Evolutionary conservation across 92 coral and sea anemone species (phyloP).

Genomic region (Hydrozoanthus gracilis): DNA sequence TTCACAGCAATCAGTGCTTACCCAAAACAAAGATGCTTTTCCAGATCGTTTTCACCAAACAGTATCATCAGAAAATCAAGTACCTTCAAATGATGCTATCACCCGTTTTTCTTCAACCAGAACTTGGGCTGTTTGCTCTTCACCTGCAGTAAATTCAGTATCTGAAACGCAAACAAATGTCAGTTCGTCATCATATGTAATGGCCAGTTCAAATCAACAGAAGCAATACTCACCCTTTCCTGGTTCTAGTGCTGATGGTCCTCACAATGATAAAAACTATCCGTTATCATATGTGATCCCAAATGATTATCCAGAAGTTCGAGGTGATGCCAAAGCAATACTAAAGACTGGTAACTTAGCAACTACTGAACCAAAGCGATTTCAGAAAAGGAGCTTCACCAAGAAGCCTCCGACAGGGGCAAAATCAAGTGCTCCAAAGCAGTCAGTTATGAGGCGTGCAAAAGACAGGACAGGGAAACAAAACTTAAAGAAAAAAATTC

Average conservation of each 20-base stretch:
- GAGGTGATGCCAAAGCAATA: background rate
- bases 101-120: background rate
- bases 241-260: background rate
- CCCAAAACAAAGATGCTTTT: background rate
- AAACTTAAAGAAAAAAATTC: background rate
- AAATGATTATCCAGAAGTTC: background rate
- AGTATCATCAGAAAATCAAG: constrained; percentile 8
- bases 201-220: background rate
- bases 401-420: constrained; percentile 32
- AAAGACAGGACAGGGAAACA: constrained; percentile 13
- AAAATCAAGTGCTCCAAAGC: constrained; percentile 10
- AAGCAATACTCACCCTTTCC: background rate
- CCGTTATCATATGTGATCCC: background rate
- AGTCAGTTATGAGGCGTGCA: background rate
- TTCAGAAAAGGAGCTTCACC: background rate
- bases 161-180: background rate
- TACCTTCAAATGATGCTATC: background rate
- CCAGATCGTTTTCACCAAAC: background rate
- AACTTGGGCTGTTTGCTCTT: background rate
- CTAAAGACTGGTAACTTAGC: background rate
- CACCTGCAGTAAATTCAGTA: background rate
- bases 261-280: background rate
- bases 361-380: background rate
- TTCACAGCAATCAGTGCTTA: background rate
- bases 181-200: background rate